Evolutionary conservation across 2,113 vertebrate species (phyloP).

Genomic region (Otolemur garnettii): DNA sequence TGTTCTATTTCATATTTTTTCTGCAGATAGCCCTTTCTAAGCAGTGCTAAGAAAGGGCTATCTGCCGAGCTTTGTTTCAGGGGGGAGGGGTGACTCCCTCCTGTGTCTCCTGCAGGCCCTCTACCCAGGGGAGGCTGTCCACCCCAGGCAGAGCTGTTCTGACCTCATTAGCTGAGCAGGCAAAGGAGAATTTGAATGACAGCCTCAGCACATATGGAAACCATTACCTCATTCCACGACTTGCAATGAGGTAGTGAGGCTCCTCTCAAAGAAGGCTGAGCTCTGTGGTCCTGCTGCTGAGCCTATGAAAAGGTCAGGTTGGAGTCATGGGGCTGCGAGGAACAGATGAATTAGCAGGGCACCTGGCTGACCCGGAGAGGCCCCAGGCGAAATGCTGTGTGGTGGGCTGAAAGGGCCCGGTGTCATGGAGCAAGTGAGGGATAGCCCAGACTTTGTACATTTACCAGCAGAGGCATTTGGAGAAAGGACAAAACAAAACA

Average conservation of each 20-base stretch:
- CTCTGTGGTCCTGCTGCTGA: neutral
- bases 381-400: rapidly evolving
- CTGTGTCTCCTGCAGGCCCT: neutral
- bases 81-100: neutral
- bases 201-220: slow-evolving; percentile 69
- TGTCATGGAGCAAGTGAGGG: neutral
- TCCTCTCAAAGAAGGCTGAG: neutral
- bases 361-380: slow-evolving; percentile 35
- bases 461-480: neutral
- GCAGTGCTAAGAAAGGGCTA: neutral
- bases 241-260: slow-evolving; percentile 35
- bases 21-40: neutral
- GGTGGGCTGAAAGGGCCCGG: neutral
- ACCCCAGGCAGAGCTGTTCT: neutral
- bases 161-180: slow-evolving; percentile 63
- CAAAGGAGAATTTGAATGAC: slow-evolving; percentile 58
- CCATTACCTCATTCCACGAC: slow-evolving; percentile 58
- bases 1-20: neutral
- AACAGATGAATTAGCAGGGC: slow-evolving; percentile 72
- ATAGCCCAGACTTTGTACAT: neutral
- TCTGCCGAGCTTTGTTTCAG: rapidly evolving
- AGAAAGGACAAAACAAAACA: neutral
- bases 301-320: slow-evolving; percentile 46
- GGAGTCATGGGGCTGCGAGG: slow-evolving; percentile 46
- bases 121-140: neutral